These are phyloP conservation scores for Mycogona germanica DNA, from an alignment of 2,888 invertebrate genomes.

Conservation along the genomic window DNA sequence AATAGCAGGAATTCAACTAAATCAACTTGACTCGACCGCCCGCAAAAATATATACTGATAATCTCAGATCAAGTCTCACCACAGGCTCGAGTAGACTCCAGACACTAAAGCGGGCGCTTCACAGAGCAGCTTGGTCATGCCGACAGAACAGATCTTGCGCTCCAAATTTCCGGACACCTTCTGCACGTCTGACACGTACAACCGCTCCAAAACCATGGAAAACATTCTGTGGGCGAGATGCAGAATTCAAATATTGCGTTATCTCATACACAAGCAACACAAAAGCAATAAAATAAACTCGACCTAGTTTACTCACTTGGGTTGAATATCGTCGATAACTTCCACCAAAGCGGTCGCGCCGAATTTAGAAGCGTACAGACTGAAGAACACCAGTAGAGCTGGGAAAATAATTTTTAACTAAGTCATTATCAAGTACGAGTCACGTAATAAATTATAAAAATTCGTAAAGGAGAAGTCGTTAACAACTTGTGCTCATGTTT, in stretches of 20 bases:
- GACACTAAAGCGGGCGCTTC: conserved; percentile 55
- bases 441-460: no score
- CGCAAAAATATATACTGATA: no score
- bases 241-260: no score
- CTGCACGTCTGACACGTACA: conserved; percentile 73
- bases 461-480: not conserved
- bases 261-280: no score
- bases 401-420: no score
- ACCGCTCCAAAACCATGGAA: conserved; percentile 84
- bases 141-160: conserved; percentile 81
- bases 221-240: conserved; percentile 91
- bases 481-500: not conserved
- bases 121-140: conserved; percentile 70
- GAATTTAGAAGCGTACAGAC: conserved; percentile 68
- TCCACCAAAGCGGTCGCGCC: conserved; percentile 61
- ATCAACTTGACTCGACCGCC: no score
- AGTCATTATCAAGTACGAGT: no score
- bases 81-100: conserved; percentile 46
- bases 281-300: conserved; percentile 3
- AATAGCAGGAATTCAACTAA: not conserved
- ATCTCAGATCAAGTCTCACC: conserved; percentile 41
- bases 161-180: conserved; percentile 72
- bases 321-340: conserved; percentile 72
- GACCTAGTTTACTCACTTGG: conserved; percentile 45
- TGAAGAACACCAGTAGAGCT: conserved; percentile 78